Conservation (phyloP, 2,888 invertebrate species). For the Bruchidius siliquastri region DNA sequence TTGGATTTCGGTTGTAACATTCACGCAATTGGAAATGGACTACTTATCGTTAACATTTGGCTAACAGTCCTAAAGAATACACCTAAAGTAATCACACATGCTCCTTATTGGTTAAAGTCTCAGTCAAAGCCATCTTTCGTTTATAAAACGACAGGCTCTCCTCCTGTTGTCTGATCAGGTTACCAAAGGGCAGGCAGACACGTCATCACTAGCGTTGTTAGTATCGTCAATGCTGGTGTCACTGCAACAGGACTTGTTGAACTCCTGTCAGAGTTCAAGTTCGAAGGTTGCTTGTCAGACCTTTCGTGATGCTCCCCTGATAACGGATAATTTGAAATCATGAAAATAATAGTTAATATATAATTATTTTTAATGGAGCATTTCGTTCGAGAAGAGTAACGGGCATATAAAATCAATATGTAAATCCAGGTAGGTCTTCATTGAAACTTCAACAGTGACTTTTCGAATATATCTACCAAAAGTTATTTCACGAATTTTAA, state of each 20-base stretch:
- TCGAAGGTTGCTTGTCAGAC: slow-evolving; percentile 13
- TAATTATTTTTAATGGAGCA: too few species aligned
- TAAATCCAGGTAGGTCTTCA: too few species aligned
- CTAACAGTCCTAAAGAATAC: neutral
- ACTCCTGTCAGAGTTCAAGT: slow-evolving; percentile 10
- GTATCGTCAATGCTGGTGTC: slow-evolving; percentile 15
- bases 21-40: neutral
- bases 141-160: slow-evolving; percentile 32
- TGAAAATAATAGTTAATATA: too few species aligned
- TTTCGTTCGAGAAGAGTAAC: too few species aligned
- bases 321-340: slow-evolving; percentile 3
- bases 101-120: slow-evolving; percentile 18
- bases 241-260: slow-evolving; percentile 10
- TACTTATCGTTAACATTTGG: neutral
- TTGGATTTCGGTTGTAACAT: neutral
- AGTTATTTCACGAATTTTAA: too few species aligned
- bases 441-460: too few species aligned
- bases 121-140: slow-evolving; percentile 30
- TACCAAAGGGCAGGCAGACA: slow-evolving; percentile 24
- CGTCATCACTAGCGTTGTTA: slow-evolving; percentile 21
- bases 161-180: slow-evolving; percentile 9
- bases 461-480: too few species aligned
- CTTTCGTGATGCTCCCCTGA: slow-evolving; percentile 20
- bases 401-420: too few species aligned
- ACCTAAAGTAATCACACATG: slow-evolving; percentile 14